Percentiles rank a stretch among this genome's conserved stretches.
Evolutionary conservation across 2,797 vertebrate genomes (phyloP).

Genomic region (Tapera naevia): DNA sequence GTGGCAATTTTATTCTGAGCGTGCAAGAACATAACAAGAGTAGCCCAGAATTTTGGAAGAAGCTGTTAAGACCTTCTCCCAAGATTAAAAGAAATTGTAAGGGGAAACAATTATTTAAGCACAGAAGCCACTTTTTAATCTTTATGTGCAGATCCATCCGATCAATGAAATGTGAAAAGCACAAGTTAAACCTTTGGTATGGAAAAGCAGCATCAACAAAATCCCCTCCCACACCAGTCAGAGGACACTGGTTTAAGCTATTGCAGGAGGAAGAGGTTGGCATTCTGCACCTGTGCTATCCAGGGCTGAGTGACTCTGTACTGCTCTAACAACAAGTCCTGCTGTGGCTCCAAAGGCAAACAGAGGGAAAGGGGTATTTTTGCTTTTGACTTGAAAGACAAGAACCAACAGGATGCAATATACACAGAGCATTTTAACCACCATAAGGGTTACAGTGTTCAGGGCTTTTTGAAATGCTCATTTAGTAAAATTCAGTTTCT

Average conservation of each 20-base stretch:
- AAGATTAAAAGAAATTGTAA: not conserved
- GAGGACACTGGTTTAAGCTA: not conserved
- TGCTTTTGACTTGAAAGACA: not conserved
- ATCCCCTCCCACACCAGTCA: not conserved
- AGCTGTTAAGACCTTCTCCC: not conserved
- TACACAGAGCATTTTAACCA: not conserved
- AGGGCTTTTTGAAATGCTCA: not conserved
- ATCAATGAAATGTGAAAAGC: not conserved
- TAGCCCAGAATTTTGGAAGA: not conserved
- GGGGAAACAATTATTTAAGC: not conserved
- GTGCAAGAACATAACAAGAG: not conserved
- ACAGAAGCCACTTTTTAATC: not conserved
- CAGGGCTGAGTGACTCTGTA: not conserved
- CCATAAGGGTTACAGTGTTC: not conserved
- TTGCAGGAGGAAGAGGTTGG: not conserved
- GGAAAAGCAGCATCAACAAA: not conserved
- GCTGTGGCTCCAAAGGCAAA: not conserved
- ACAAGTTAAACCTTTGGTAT: not conserved
- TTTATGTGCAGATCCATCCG: not conserved
- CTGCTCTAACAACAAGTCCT: not conserved
- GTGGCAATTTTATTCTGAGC: not conserved
- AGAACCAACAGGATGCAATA: not conserved
- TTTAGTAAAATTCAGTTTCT: not conserved
- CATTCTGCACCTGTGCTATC: not conserved
- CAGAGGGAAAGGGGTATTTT: not conserved